These are phyloP conservation scores for Champsocephalus gunnari DNA, from an alignment of 2,797 vertebrate genomes.

Conservation along the genomic window DNA sequence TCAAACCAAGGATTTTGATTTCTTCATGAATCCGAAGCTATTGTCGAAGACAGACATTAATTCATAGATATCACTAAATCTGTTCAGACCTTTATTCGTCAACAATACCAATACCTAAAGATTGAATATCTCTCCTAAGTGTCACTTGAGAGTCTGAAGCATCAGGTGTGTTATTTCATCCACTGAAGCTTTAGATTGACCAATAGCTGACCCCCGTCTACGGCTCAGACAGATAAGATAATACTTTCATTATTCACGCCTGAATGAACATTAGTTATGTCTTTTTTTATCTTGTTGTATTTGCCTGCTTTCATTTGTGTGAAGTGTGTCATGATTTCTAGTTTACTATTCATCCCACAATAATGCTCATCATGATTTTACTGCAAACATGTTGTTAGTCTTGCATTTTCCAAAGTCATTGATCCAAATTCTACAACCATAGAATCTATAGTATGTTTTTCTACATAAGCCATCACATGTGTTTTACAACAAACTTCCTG, in stretches of 20 bases:
- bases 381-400: background rate
- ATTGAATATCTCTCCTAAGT: background rate
- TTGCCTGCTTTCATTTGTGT: background rate
- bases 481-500: background rate
- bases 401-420: background rate
- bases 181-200: background rate
- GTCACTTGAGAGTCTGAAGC: too few species aligned
- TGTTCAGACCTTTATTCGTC: background rate
- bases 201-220: background rate
- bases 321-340: background rate
- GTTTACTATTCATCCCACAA: background rate
- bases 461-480: too few species aligned
- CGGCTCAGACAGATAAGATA: background rate
- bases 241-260: background rate
- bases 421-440: background rate
- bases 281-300: background rate
- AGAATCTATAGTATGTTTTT: too few species aligned
- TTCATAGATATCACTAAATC: background rate
- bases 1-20: background rate
- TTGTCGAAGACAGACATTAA: conserved; percentile 1
- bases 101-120: background rate
- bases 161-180: background rate
- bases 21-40: background rate
- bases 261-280: background rate
- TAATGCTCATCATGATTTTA: background rate